Percentiles rank a stretch among this genome's conserved stretches.
Evolutionary conservation across 2,797 vertebrate genomes (phyloP).

Genomic region (Chaetophractus vellerosus): DNA sequence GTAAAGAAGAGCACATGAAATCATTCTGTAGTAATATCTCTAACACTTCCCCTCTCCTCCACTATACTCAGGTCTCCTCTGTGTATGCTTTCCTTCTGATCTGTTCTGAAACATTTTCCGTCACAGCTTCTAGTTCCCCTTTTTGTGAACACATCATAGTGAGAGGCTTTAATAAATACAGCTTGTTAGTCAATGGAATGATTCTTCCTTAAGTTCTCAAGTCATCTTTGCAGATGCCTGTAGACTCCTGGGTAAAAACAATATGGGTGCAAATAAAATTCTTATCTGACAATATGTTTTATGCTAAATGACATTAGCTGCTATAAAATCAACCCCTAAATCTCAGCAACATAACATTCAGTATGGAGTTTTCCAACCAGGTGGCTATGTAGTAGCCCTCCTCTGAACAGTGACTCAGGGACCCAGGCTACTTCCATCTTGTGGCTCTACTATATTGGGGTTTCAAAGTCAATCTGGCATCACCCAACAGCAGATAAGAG

Average conservation of each 20-base stretch:
- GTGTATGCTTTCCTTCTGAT: background rate
- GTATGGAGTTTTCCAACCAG: background rate
- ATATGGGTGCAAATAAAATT: constrained; percentile 25
- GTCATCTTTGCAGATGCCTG: background rate
- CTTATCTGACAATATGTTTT: constrained; percentile 10
- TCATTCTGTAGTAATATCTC: background rate
- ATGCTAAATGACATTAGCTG: constrained; percentile 25
- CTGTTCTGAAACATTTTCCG: background rate
- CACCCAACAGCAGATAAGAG: background rate
- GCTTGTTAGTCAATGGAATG: constrained; percentile 1
- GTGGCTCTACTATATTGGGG: background rate
- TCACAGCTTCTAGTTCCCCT: constrained; percentile 43
- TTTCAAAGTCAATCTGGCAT: background rate
- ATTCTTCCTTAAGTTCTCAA: constrained; percentile 16
- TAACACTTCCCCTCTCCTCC: background rate
- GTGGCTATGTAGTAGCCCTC: background rate
- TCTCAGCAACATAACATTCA: background rate
- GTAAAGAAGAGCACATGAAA: background rate
- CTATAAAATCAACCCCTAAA: background rate
- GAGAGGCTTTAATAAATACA: constrained; percentile 31
- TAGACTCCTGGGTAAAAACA: constrained; percentile 13
- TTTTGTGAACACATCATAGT: background rate
- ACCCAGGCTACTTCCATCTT: background rate
- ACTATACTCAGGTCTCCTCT: background rate
- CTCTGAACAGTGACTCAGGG: background rate